These are phyloP conservation scores for Oscheius sp. DNA, from an alignment of 1,140 invertebrate genomes.

Conservation along the genomic window DNA sequence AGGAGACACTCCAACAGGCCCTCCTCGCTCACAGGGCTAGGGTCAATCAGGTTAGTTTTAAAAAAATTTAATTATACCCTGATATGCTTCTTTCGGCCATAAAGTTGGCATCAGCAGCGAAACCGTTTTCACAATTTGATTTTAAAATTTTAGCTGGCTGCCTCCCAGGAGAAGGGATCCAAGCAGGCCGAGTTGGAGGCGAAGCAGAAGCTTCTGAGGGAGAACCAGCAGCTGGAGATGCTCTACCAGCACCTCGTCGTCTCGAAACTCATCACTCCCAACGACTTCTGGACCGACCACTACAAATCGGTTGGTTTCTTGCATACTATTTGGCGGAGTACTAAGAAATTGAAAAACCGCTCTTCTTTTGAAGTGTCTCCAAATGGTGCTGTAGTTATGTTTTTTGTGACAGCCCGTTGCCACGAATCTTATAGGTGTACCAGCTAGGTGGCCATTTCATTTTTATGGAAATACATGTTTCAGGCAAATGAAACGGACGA, in stretches of 20 bases:
- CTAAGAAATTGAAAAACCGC: too few species aligned
- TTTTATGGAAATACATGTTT: too few species aligned
- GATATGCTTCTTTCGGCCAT: background rate
- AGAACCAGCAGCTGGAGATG: constrained; percentile 75
- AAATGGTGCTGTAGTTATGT: too few species aligned
- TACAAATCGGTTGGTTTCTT: constrained; percentile 8
- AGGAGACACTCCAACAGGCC: constrained; percentile 83
- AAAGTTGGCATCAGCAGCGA: too few species aligned
- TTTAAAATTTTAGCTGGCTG: constrained; percentile 40
- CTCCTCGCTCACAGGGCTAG: constrained; percentile 91
- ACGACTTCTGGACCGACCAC: constrained; percentile 54
- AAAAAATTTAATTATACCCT: background rate
- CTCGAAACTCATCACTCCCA: constrained; percentile 52
- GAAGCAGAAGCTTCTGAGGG: constrained; percentile 81
- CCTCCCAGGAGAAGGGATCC: constrained; percentile 65
- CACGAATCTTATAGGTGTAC: too few species aligned
- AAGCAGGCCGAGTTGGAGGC: constrained; percentile 63
- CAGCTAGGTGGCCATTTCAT: too few species aligned
- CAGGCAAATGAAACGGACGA: constrained; percentile 69
- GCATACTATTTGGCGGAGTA: background rate
- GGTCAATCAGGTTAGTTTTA: constrained; percentile 77
- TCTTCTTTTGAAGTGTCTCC: too few species aligned
- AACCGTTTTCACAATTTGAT: background rate
- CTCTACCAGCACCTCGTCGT: constrained; percentile 67
- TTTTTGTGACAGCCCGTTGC: too few species aligned